phyloP scores from a whole-genome alignment of 2,888 invertebrate genomes.

The Ariolimax columbianus region DNA sequence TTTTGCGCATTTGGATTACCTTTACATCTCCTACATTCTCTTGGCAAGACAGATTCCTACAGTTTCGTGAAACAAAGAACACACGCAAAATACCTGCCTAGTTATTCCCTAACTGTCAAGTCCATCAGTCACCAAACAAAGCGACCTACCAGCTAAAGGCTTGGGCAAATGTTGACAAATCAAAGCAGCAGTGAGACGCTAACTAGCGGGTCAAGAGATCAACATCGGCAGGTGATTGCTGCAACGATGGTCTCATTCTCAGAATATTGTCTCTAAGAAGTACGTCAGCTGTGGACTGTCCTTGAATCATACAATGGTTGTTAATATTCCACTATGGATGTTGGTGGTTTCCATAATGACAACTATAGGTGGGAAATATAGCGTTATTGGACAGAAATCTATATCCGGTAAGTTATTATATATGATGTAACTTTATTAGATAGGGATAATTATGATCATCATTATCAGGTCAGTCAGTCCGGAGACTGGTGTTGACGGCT shows the following conservation, averaged over 20 bases:
- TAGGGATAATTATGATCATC: not conserved
- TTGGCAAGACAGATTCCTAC: too few relatives aligned
- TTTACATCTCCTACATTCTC: too few relatives aligned
- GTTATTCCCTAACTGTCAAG: not conserved
- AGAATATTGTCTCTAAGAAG: too few relatives aligned
- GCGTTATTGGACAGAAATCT: not conserved
- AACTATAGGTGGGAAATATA: not conserved
- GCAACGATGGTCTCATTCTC: too few relatives aligned
- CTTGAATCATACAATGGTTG: too few relatives aligned
- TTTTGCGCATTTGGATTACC: too few relatives aligned
- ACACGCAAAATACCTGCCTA: not conserved
- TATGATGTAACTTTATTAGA: not conserved
- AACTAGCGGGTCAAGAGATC: not conserved
- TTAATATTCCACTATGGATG: too few relatives aligned
- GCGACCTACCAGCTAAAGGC: not conserved
- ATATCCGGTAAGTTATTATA: slow-evolving; percentile 3
- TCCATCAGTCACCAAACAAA: not conserved
- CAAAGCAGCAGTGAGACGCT: not conserved
- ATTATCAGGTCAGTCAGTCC: too few relatives aligned
- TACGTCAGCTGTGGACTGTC: too few relatives aligned
- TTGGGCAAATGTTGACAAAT: slow-evolving; percentile 9
- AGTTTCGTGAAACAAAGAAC: too few relatives aligned
- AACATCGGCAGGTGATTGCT: not conserved
- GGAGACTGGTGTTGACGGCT: too few relatives aligned
- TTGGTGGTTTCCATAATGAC: not conserved